Percentiles rank a stretch among this genome's conserved stretches.
Conservation (phyloP, 35 echinoderm and acorn worm species). For the Heliocidaris tuberculata region DNA sequence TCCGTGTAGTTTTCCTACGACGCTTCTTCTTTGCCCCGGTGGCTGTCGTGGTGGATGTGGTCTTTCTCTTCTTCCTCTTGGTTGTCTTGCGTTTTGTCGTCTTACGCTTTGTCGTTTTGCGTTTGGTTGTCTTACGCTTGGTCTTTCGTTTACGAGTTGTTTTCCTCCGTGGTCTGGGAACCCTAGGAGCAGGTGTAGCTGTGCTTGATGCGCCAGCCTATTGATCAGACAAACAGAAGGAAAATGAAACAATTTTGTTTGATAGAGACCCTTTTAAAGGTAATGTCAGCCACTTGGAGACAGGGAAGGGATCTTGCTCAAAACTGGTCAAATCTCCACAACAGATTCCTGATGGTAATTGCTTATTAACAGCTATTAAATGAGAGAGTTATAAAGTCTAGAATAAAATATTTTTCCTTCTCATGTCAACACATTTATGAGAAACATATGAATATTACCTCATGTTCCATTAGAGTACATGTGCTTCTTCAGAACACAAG, state of each 20-base stretch:
- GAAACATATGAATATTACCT: no score
- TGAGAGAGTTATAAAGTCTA: no score
- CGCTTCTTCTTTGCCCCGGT: slow-evolving; percentile 48
- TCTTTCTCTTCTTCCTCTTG: slow-evolving; percentile 49
- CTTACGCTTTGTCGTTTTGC: slow-evolving; percentile 48
- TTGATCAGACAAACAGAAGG: not conserved
- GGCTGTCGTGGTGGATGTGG: slow-evolving; percentile 32
- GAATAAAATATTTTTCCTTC: no score
- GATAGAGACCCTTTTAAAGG: not conserved
- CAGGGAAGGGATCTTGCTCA: no score
- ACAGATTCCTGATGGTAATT: no score
- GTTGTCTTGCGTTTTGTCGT: slow-evolving; percentile 54
- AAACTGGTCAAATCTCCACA: no score
- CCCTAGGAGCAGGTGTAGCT: not conserved
- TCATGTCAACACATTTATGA: no score
- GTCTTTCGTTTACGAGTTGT: slow-evolving; percentile 53
- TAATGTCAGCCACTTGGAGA: no score
- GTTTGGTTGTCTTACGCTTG: slow-evolving; percentile 47
- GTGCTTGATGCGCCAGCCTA: slow-evolving; percentile 18
- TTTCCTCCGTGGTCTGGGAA: slow-evolving; percentile 27
- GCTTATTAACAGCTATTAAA: no score
- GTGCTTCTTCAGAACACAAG: no score
- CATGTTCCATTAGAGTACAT: no score
- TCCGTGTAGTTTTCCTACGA: slow-evolving; percentile 24
- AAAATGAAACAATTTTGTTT: not conserved